These are phyloP conservation scores for Agrotis ipsilon DNA, from an alignment of 2,888 invertebrate genomes.

Conservation along the genomic window DNA sequence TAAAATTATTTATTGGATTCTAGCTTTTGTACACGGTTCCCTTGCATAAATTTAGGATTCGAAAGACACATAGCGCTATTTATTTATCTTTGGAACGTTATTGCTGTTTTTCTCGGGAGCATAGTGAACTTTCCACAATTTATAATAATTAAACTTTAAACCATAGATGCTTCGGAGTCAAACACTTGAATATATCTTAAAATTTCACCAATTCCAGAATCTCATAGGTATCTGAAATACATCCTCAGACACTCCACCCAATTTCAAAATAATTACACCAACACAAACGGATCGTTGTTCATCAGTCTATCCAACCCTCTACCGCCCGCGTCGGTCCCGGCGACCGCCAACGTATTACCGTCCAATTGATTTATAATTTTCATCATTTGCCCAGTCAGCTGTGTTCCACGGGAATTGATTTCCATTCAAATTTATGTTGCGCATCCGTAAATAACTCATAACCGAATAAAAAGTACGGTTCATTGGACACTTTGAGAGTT, in stretches of 20 bases:
- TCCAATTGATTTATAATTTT: conserved; percentile 73
- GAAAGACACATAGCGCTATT: no score
- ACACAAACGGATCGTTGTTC: conserved; percentile 17
- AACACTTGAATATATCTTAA: no score
- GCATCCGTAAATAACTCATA: conserved; percentile 60
- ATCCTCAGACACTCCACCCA: conserved; percentile 2
- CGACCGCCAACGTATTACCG: conserved; percentile 64
- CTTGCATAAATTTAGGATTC: no score
- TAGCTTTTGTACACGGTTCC: no score
- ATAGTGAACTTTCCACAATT: no score
- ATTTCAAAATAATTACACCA: conserved; percentile 33
- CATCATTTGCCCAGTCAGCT: conserved; percentile 67
- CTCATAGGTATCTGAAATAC: no score
- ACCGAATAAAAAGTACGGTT: conserved; percentile 56
- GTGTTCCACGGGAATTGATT: conserved; percentile 62
- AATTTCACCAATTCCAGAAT: no score
- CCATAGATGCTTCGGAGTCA: no score
- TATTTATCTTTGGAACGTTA: no score
- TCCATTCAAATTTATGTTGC: conserved; percentile 64
- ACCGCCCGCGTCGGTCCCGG: conserved; percentile 23
- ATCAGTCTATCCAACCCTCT: conserved; percentile 34
- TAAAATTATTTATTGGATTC: background rate
- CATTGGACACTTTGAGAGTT: conserved; percentile 52
- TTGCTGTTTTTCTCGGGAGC: no score
- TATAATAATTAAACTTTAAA: no score